A percentile compares a stretch with the other conserved stretches of the same genome.
Conservation (phyloP, 2,888 invertebrate species). For the Itoplectis maculator region DNA sequence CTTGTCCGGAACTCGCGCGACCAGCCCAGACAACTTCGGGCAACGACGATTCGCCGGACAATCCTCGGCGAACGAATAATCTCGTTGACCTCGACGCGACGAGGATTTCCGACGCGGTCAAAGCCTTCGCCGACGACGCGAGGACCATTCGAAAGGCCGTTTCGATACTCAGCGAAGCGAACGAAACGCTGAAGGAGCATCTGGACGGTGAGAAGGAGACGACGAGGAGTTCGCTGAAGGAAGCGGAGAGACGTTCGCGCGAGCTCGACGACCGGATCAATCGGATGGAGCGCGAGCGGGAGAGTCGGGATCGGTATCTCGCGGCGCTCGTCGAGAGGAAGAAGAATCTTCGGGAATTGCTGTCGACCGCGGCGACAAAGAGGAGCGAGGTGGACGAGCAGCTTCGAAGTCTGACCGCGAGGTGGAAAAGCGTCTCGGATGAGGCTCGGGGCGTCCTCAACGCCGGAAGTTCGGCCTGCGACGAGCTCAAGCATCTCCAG, state of each 20-base stretch:
- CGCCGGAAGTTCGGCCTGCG: slow-evolving; percentile 66
- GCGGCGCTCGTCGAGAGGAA: slow-evolving; percentile 60
- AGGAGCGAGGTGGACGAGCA: slow-evolving; percentile 68
- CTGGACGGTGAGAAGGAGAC: slow-evolving; percentile 65
- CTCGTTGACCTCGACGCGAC: no score
- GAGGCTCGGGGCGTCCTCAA: slow-evolving; percentile 63
- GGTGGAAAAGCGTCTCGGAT: slow-evolving; percentile 66
- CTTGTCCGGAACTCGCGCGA: slow-evolving; percentile 54
- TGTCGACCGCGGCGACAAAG: slow-evolving; percentile 59
- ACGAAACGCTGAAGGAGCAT: slow-evolving; percentile 66
- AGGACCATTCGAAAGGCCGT: slow-evolving; percentile 44
- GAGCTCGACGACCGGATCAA: slow-evolving; percentile 64
- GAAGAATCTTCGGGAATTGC: slow-evolving; percentile 64
- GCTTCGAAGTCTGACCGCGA: slow-evolving; percentile 29
- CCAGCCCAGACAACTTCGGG: slow-evolving; percentile 7
- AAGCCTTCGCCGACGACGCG: slow-evolving; percentile 64
- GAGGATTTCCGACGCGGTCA: slow-evolving; percentile 38
- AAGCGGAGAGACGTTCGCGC: slow-evolving; percentile 60
- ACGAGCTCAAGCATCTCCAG: slow-evolving; percentile 76
- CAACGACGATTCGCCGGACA: slow-evolving; percentile 14
- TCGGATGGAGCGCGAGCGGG: slow-evolving; percentile 53
- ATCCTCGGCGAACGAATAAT: no score
- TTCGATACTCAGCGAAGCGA: slow-evolving; percentile 58
- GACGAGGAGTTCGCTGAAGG: slow-evolving; percentile 40
- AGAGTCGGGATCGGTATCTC: slow-evolving; percentile 52